Percentiles rank a stretch among this genome's conserved stretches.
These are phyloP conservation scores for Cremastinae sp. DNA, from an alignment of 2,888 invertebrate genomes.

Conservation along the genomic window DNA sequence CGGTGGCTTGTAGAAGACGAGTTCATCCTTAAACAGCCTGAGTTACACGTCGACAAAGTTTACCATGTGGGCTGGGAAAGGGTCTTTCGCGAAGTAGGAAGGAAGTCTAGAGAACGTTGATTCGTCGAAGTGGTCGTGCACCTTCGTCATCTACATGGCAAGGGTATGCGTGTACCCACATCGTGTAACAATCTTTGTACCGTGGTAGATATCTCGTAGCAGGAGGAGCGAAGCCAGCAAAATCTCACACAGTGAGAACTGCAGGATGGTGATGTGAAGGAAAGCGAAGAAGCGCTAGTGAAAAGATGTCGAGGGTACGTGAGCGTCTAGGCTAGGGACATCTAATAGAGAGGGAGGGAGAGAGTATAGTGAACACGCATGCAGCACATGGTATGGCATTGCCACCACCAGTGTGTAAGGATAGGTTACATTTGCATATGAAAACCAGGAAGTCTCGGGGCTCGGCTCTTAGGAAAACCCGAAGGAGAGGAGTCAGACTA, in stretches of 20 bases:
- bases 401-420: slow-evolving; percentile 53
- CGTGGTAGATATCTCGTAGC: slow-evolving; percentile 22
- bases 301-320: slow-evolving; percentile 30
- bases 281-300: slow-evolving; percentile 15
- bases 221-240: slow-evolving; percentile 35
- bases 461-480: slow-evolving; percentile 74
- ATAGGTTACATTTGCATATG: slow-evolving; percentile 76
- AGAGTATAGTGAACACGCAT: slow-evolving; percentile 53
- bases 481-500: slow-evolving; percentile 71
- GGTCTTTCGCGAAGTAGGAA: slow-evolving; percentile 10
- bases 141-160: slow-evolving; percentile 28
- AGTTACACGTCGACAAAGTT: slow-evolving; percentile 51
- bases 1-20: slow-evolving; percentile 21
- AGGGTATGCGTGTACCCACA: slow-evolving; percentile 19
- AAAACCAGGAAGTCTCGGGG: slow-evolving; percentile 78
- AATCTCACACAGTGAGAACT: slow-evolving; percentile 44
- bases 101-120: slow-evolving; percentile 45
- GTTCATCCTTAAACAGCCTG: slow-evolving; percentile 35
- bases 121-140: slow-evolving; percentile 41
- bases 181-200: slow-evolving; percentile 40
- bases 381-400: slow-evolving; percentile 68
- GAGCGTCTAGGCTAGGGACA: slow-evolving; percentile 32
- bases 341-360: slow-evolving; percentile 47
- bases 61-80: slow-evolving; percentile 26
- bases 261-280: slow-evolving; percentile 6